These are phyloP conservation scores for Drosophila koepferae DNA, from an alignment of 2,888 invertebrate species.

Conservation along the genomic window DNA sequence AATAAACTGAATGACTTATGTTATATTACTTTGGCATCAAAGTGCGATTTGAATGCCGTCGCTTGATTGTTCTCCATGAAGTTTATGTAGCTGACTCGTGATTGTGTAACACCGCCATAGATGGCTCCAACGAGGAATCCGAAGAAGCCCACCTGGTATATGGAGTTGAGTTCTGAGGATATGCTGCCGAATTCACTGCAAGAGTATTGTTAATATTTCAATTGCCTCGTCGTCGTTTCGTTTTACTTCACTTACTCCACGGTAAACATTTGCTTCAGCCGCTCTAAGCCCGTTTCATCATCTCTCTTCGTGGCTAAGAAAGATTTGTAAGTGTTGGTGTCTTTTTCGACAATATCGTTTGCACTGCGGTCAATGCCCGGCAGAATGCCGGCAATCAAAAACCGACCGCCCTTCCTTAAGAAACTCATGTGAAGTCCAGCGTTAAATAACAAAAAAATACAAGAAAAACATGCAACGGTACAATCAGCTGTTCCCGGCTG, in stretches of 20 bases:
- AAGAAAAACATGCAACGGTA: conserved; percentile 25
- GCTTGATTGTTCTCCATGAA: conserved; percentile 92
- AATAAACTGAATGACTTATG: rapidly evolving
- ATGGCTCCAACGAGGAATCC: conserved; percentile 88
- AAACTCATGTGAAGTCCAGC: conserved; percentile 62
- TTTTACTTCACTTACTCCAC: conserved; percentile 76
- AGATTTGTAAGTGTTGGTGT: conserved; percentile 80
- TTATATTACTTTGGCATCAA: conserved; percentile 88
- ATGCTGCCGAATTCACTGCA: conserved; percentile 88
- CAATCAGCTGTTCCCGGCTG: conserved; percentile 54
- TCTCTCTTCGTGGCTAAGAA: conserved; percentile 64
- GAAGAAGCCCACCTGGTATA: conserved; percentile 87
- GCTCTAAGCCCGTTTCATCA: conserved; percentile 83
- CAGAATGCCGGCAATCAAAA: conserved; percentile 75
- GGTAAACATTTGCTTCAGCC: conserved; percentile 82
- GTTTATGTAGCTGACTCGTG: conserved; percentile 87
- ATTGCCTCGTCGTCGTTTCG: too few relatives aligned
- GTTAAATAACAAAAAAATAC: conserved; percentile 61
- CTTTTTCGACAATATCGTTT: conserved; percentile 71
- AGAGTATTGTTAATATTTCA: not conserved
- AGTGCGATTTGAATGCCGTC: conserved; percentile 88
- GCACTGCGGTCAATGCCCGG: conserved; percentile 55
- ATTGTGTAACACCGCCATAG: conserved; percentile 88
- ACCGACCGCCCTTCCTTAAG: conserved; percentile 58
- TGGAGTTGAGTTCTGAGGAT: conserved; percentile 88